Evolutionary conservation across 2,113 vertebrate species (phyloP).

Genomic region (Eptesicus fuscus): DNA sequence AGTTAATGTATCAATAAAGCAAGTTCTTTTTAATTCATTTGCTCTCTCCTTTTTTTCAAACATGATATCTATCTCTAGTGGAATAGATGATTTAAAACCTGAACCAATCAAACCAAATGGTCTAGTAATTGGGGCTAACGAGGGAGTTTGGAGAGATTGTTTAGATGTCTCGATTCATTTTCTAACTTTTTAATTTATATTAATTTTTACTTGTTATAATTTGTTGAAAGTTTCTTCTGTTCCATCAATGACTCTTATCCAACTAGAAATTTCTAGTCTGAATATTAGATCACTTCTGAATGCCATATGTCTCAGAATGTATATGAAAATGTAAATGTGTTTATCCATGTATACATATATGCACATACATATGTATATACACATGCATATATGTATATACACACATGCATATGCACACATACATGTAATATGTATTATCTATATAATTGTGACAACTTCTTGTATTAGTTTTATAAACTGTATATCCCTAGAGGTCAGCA

Average conservation of each 20-base stretch:
- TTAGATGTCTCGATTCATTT: not conserved
- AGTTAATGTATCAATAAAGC: not conserved
- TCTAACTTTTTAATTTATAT: not conserved
- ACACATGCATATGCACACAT: not conserved
- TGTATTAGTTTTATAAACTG: not conserved
- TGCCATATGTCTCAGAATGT: not conserved
- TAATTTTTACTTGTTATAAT: not conserved
- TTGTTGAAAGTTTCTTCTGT: not conserved
- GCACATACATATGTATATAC: fast-evolving
- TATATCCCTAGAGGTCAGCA: not conserved
- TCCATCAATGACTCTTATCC: not conserved
- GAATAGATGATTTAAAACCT: not conserved
- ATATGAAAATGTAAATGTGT: not conserved
- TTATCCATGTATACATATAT: not conserved
- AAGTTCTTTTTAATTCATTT: not conserved
- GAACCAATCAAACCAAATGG: not conserved
- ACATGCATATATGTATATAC: not conserved
- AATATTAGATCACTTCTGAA: not conserved
- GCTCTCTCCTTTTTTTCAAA: not conserved
- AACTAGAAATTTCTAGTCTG: not conserved
- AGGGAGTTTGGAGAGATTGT: not conserved
- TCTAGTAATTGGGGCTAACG: not conserved
- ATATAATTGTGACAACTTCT: not conserved
- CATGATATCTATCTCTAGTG: not conserved
- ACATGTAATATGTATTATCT: not conserved